Percentiles rank a stretch among this genome's conserved stretches.
phyloP scores from a whole-genome alignment of 2,797 vertebrate species.

The Ispidina picta region DNA sequence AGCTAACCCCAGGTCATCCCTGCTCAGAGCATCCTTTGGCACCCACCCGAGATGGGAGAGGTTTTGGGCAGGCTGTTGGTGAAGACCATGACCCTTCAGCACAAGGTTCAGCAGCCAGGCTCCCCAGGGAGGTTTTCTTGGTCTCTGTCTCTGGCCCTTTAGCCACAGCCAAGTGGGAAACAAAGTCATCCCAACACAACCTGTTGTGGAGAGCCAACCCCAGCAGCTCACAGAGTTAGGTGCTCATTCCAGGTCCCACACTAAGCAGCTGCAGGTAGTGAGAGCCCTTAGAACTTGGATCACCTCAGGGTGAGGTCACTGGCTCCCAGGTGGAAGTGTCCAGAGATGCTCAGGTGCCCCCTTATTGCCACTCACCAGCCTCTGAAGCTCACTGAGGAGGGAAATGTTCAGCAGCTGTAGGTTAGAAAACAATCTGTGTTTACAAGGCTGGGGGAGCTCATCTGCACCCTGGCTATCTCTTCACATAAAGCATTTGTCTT shows the following conservation, averaged over 20 bases:
- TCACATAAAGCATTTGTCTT: conserved; percentile 48
- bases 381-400: not conserved
- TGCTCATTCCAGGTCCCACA: not conserved
- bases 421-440: conserved; percentile 17
- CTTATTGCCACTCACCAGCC: not conserved
- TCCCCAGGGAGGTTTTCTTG: not conserved
- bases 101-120: not conserved
- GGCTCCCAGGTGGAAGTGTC: not conserved
- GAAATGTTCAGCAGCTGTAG: not conserved
- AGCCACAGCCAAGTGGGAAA: not conserved
- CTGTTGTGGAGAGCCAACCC: accelerated
- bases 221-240: not conserved
- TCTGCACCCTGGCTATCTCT: conserved; percentile 1
- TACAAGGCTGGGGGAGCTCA: not conserved
- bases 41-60: accelerated
- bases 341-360: not conserved
- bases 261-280: not conserved
- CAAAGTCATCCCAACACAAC: not conserved
- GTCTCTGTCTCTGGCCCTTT: not conserved
- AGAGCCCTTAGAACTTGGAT: not conserved
- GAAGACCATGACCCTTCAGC: not conserved
- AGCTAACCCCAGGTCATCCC: not conserved
- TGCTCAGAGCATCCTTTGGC: not conserved
- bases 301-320: not conserved
- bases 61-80: not conserved